Evolutionary conservation across 1,140 invertebrate genomes (phyloP), one percentile per base, ranked within the genome.

Genomic region (Lordiphosa clarofinis): DNA sequence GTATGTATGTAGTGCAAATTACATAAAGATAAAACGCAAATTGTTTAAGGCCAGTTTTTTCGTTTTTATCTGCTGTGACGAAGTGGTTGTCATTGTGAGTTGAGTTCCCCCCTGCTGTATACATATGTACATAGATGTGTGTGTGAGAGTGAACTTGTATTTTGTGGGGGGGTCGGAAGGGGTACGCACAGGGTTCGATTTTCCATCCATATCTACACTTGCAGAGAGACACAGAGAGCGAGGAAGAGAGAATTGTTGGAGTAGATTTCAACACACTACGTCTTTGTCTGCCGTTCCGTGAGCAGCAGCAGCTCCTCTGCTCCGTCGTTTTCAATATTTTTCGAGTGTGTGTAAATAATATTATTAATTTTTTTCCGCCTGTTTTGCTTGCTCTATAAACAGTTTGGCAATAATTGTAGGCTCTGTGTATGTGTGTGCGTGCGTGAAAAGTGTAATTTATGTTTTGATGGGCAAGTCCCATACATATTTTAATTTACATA

Each of bases 31-130:
- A 81, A 82, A 81, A 64, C 78, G 67, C 59, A 82, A 46, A 56
- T 68, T 68, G 63, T 79, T 72, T 57, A 64, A 75, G 62, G 72
- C 66, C 75, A 81, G 66, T 49, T 28, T 39, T 71, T 46, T 46
- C 43, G 24, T 46, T 78, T 82, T 82, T 82, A 76, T 82, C 62
- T 81, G 72, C 63, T 79, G 72, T 81, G 75, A 81, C 75, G 75
- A 81, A 79, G 76, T 81, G 76, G 76, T 81, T 81, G 76, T 81
- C 76, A 81, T 82, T 81, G 76, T 82, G 70, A 68, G 70, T 72
- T 76, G 44, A 56, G 15, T 36, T 66, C 46, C 54, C 59, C 71
- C 52, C 47, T 58, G 47, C 56, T 62, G 38, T 61, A 47, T 19
- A 19, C 66, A 47, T 66, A 43, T 66, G 63, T 69, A 49, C 43